A percentile compares a stretch with the other conserved stretches of the same genome.
phyloP scores from a whole-genome alignment of 2,113 vertebrate species.

The Phoenicopterus ruber region DNA sequence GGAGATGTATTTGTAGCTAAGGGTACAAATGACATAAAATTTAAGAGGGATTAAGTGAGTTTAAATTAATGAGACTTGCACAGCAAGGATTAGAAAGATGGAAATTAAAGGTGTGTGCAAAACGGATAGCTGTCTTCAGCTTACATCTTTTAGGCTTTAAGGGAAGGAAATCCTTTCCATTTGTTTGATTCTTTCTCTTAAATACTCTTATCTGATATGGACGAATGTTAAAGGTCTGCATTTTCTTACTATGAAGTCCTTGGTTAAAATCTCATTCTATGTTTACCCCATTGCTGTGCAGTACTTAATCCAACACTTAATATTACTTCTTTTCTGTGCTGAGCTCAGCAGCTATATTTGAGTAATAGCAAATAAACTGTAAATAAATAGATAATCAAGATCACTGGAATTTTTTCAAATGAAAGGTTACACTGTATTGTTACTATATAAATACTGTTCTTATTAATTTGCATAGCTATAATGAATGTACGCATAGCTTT shows the following conservation, averaged over 20 bases:
- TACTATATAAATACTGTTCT: not conserved
- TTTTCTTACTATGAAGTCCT: not conserved
- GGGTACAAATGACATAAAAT: not conserved
- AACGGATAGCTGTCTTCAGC: not conserved
- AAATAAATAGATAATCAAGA: slow-evolving; percentile 11
- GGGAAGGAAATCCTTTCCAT: not conserved
- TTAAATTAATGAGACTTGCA: not conserved
- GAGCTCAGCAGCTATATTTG: not conserved
- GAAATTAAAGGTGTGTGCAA: not conserved
- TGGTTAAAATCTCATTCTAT: not conserved
- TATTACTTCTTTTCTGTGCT: not conserved
- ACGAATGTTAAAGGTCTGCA: not conserved
- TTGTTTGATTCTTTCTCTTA: not conserved
- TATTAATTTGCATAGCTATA: not conserved
- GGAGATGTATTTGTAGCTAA: not conserved
- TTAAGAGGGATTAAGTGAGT: not conserved
- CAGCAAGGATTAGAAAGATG: not conserved
- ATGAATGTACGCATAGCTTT: not conserved
- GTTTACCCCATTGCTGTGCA: not conserved
- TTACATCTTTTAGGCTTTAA: not conserved
- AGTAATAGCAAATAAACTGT: not conserved
- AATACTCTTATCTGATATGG: not conserved
- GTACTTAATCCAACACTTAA: not conserved
- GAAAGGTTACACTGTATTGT: not conserved
- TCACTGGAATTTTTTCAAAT: not conserved